phyloP scores from a whole-genome alignment of 2,797 vertebrate genomes.

The Hydrophis major region DNA sequence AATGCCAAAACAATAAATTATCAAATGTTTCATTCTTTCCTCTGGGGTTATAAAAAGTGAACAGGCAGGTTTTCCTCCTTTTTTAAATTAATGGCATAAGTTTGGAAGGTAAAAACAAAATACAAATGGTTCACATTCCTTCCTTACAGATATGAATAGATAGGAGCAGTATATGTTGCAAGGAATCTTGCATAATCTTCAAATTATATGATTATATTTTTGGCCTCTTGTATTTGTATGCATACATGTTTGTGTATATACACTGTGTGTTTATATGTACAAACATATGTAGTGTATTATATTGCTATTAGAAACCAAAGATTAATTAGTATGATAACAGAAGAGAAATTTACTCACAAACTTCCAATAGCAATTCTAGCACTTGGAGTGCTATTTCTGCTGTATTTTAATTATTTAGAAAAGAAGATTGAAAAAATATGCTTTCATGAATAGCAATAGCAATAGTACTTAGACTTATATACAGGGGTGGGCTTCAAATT shows the following conservation, averaged over 20 bases:
- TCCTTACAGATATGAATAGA: not conserved
- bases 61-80: not conserved
- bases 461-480: no score
- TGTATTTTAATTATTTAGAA: not conserved
- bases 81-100: not conserved
- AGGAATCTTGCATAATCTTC: not conserved
- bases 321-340: not conserved
- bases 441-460: not conserved
- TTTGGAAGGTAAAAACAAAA: not conserved
- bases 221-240: not conserved
- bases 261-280: not conserved
- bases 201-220: not conserved
- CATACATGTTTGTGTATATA: not conserved
- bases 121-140: not conserved
- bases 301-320: not conserved
- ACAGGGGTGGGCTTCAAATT: no score
- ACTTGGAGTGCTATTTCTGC: not conserved
- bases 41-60: constrained; percentile 21
- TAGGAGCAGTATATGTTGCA: not conserved
- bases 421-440: not conserved
- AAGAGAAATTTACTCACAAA: not conserved
- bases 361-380: not conserved
- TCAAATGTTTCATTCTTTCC: constrained; percentile 20
- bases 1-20: constrained; percentile 25
- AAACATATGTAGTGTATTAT: not conserved